phyloP scores from a whole-genome alignment of 2,797 vertebrate genomes.

The Siniperca scherzeri region DNA sequence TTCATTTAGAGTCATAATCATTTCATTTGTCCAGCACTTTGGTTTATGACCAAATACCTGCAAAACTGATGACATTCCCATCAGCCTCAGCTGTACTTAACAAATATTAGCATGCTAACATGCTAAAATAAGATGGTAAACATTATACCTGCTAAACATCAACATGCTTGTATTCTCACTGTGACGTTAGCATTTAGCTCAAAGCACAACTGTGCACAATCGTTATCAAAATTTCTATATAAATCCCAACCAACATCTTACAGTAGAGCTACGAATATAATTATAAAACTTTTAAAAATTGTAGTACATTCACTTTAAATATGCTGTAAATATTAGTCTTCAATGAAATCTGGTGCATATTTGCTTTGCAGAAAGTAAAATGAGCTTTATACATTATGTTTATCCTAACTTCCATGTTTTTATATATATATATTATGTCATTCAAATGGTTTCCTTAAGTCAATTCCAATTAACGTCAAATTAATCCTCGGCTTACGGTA shows the following conservation, averaged over 20 bases:
- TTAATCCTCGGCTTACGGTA: neutral
- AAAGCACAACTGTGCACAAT: neutral
- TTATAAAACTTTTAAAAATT: neutral
- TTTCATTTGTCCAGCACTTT: neutral
- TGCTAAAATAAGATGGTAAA: neutral
- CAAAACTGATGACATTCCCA: neutral
- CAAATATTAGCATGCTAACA: no score
- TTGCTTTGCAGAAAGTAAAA: neutral
- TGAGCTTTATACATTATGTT: neutral
- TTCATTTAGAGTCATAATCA: neutral
- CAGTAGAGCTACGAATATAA: neutral
- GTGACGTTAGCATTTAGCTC: neutral
- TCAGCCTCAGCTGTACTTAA: neutral
- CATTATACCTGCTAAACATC: neutral
- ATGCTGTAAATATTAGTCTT: neutral
- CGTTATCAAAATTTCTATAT: no score
- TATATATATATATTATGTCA: neutral
- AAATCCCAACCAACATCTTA: no score
- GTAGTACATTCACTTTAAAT: neutral
- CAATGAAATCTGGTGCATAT: neutral
- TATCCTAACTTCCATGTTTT: neutral
- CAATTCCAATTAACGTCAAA: neutral
- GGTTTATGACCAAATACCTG: neutral
- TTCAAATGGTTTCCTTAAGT: neutral
- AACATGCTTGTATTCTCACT: neutral